Evolutionary conservation across 2,797 vertebrate species (phyloP).

Genomic region (Rhynchotus rufescens): DNA sequence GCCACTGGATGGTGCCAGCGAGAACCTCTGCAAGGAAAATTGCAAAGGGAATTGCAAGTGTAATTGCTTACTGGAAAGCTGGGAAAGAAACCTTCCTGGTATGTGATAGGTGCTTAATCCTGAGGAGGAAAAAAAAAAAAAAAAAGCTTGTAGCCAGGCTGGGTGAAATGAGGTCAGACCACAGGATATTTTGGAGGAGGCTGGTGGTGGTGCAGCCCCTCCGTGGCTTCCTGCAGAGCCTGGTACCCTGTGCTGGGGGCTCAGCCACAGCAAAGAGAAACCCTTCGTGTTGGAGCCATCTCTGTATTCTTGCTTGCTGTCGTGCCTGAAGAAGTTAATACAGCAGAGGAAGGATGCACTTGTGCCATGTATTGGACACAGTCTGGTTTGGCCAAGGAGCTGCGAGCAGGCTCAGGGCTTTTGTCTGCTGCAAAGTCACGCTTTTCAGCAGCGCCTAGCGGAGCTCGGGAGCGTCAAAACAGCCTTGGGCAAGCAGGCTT

Average conservation of each 20-base stretch:
- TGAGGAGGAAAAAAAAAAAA: too few species aligned
- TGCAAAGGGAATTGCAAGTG: not conserved
- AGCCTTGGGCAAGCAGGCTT: not conserved
- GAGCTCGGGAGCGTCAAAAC: not conserved
- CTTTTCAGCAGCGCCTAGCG: not conserved
- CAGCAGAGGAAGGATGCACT: not conserved
- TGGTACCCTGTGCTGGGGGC: not conserved
- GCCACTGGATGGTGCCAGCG: constrained; percentile 54
- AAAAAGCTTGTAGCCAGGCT: not conserved
- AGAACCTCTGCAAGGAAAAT: not conserved
- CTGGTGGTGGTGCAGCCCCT: not conserved
- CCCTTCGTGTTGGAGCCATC: not conserved
- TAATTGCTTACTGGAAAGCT: not conserved
- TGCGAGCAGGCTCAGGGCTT: not conserved
- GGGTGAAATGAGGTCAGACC: not conserved
- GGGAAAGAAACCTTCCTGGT: not conserved
- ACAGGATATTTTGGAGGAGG: not conserved
- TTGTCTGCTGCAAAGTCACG: not conserved
- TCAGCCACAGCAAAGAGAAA: not conserved
- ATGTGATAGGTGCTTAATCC: not conserved
- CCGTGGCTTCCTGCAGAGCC: not conserved
- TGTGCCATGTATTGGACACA: not conserved
- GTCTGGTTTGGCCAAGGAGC: not conserved
- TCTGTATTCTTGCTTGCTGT: not conserved
- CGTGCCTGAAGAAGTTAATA: not conserved